Evolutionary conservation across 2,113 vertebrate genomes (phyloP).

Genomic region (Nanorana parkeri): DNA sequence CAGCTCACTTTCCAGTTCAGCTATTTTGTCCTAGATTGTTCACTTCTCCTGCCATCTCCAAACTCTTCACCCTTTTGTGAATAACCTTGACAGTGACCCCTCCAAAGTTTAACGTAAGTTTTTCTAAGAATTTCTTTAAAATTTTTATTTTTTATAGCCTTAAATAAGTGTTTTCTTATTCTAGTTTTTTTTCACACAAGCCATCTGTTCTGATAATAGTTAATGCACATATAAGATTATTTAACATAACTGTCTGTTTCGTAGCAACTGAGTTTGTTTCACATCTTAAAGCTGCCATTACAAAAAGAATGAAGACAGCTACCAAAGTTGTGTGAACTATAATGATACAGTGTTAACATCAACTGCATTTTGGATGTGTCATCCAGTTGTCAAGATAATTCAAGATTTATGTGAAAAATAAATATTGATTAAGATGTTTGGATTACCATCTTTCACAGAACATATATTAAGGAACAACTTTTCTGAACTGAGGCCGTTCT

Average conservation of each 20-base stretch:
- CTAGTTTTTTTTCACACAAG: conserved; percentile 25
- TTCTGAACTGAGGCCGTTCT: background rate
- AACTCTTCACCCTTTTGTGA: too few relatives aligned
- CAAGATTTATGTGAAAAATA: conserved; percentile 27
- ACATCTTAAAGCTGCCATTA: conserved; percentile 41
- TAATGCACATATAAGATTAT: conserved; percentile 31
- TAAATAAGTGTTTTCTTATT: background rate
- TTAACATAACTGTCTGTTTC: conserved; percentile 29
- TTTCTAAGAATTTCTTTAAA: background rate
- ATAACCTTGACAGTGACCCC: too few relatives aligned
- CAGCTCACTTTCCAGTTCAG: too few relatives aligned
- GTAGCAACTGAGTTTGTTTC: conserved; percentile 44
- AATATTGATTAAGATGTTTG: conserved; percentile 38
- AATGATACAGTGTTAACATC: conserved; percentile 44
- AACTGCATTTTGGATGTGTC: conserved; percentile 1
- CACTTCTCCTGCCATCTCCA: too few relatives aligned
- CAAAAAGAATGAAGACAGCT: conserved; percentile 22
- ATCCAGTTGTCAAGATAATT: conserved; percentile 26
- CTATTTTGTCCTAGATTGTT: too few relatives aligned
- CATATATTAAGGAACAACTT: background rate
- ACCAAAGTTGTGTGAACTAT: conserved; percentile 3
- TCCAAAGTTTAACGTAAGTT: too few relatives aligned
- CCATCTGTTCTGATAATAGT: conserved; percentile 48
- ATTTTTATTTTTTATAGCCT: background rate
- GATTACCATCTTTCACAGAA: background rate